Base-by-base conservation (phyloP, 1,140 invertebrate species). In the Carcinoscorpius rotundicauda region DNA sequence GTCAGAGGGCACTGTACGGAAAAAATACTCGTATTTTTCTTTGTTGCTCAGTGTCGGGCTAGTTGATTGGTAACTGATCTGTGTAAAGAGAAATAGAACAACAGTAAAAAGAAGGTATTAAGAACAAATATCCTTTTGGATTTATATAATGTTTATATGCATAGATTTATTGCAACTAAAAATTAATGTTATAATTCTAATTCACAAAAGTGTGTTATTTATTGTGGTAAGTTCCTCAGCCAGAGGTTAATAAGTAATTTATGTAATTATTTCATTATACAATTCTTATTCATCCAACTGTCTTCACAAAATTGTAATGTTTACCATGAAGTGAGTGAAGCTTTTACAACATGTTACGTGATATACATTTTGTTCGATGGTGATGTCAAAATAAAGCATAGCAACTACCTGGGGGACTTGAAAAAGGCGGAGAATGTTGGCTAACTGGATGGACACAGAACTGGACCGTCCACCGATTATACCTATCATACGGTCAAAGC, bases 41-140 rank as follows among this genome's bases (percentile, higher is more conserved):
- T 77, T 76, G 70, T 81, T 80, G 71, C 81, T 82, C 5, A 84
- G 75, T 3, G 79, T 77, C 2, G 82, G 78, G 10, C 81, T 79
- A 4, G 81, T 83, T 4, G 82, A 81, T 71, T 82, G 79, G 72
- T 83, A 84, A 4, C 82, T 84, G 67, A 84, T 79, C 75, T 84
- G 66, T 29, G 29, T 29, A 29, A 0, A 29, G 29, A 29, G 76
- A 6, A 48, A 61, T 6, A 63, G n/a, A 49, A 55, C 53, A n/a
- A 6, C 6, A 55, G 29, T 29, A 29, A 29, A 29, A 29, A 29
- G 29, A 29, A 29, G 29, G 29, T 29, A 29, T 29, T 29, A 29
- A 29, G 29, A 29, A 29, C 29, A 29, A 29, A 29, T 29, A 29
- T 29, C 48, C 49, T 3, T 8, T 8, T 29, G 51, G 6, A 29